Conservation (phyloP, 2,113 vertebrate species). For the Sylvicapra grimmia region DNA sequence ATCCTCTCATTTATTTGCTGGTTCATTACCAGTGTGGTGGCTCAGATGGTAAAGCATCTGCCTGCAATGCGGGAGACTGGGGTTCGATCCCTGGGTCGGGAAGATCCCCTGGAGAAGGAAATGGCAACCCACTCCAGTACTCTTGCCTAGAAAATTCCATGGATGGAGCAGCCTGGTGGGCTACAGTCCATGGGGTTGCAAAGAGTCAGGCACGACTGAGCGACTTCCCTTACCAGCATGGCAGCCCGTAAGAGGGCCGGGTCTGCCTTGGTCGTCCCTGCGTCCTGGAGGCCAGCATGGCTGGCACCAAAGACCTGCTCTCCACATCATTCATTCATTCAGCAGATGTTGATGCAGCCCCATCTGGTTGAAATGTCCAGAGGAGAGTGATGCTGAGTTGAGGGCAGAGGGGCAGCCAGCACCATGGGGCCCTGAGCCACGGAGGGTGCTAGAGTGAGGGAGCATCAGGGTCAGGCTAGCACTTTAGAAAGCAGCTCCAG, state of each 20-base stretch:
- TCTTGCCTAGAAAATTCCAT: too few species aligned
- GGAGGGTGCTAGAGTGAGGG: neutral
- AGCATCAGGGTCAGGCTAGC: neutral
- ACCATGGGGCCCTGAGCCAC: neutral
- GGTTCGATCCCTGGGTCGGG: too few species aligned
- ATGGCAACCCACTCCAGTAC: too few species aligned
- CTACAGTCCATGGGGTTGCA: too few species aligned
- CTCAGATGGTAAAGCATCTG: too few species aligned
- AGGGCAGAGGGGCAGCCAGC: neutral
- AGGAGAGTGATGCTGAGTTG: neutral
- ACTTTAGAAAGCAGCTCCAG: neutral
- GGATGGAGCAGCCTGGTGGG: too few species aligned
- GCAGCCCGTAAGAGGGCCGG: neutral
- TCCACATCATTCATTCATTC: neutral
- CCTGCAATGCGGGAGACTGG: too few species aligned
- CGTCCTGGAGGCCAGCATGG: neutral
- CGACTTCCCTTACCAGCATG: neutral
- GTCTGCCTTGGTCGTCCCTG: neutral
- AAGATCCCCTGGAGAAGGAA: too few species aligned
- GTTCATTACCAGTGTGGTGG: neutral
- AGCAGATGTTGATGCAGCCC: too few species aligned
- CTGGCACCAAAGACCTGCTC: neutral
- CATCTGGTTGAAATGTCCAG: neutral
- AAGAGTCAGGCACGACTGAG: too few species aligned
- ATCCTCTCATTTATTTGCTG: neutral